Evolutionary conservation across 2,797 vertebrate species (phyloP), one percentile per base, ranked within the genome.

Genomic region (Siniperca scherzeri): DNA sequence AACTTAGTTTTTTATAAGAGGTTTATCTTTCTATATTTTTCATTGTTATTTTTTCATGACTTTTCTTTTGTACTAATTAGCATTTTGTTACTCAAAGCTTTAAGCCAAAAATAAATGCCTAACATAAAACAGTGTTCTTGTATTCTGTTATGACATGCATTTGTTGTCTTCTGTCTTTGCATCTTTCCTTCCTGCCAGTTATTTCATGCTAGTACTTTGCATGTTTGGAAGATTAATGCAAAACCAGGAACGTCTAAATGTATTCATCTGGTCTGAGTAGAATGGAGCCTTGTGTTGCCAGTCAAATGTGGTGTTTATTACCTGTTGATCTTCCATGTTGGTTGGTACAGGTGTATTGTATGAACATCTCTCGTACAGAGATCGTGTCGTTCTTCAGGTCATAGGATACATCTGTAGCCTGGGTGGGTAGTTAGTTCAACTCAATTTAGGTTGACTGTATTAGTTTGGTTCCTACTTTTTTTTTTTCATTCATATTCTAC

Each of bases 61-160:
- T 56, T 61, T 17, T 46, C 5, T 91, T 86, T 91, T 91, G 48
- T 91, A 90, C 68, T 84, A 46, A 78, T 88, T 69, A 33, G 7
- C 42, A 61, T 68, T 71, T 88, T 90, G 46, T 86, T 78, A 74
- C 13, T 22, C 12, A 1, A n/a, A 66, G 61, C 36, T 74, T 73
- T 12, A 79, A 75, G 6, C 30, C 13, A 48, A 89, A 30, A 94
- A 93, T 92, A 94, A 93, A 89, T 1, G 1, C 0, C 0, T 70
- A 57, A 36, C 14, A 0, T 64, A 5, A 67, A 65, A 68, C 17
- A 5, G 12, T 27, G n/a, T 7, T 21, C 6, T 17, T 77, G 80
- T 80, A 9, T 82, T 85, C 17, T 81, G 30, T 84, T 52, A n/a
- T 1, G 7, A 12, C 1, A 46, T 7, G 1, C 30, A 7, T 30